phyloP scores from a whole-genome alignment of 2,888 invertebrate species.

The Lasioglossum malachurum region DNA sequence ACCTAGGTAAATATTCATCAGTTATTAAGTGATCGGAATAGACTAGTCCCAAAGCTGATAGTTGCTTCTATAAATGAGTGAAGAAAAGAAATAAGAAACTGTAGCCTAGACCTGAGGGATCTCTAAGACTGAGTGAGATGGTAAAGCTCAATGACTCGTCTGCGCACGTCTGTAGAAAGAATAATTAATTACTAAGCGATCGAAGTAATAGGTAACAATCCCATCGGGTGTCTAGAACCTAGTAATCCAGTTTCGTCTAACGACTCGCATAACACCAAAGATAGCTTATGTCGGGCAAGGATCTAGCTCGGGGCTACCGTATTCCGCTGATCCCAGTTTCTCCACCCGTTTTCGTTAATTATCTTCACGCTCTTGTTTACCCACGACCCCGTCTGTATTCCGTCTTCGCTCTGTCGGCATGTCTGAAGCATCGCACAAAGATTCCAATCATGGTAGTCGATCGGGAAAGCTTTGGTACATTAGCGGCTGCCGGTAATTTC shows the following conservation, averaged over 20 bases:
- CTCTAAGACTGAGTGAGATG: neutral
- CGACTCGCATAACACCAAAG: neutral
- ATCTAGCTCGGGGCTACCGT: neutral
- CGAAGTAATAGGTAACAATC: neutral
- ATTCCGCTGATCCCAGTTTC: conserved; percentile 19
- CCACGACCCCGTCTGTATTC: neutral
- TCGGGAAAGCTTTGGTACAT: conserved; percentile 30
- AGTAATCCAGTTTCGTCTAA: neutral
- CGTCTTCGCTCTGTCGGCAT: conserved; percentile 21
- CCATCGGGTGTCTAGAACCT: neutral
- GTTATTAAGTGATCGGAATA: no score
- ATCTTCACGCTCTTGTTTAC: conserved; percentile 22
- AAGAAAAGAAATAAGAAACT: no score
- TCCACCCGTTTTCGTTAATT: conserved; percentile 34
- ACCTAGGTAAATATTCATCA: no score
- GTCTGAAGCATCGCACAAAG: conserved; percentile 12
- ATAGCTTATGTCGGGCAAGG: neutral
- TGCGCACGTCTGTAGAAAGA: neutral
- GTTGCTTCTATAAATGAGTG: no score
- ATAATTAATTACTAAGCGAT: neutral
- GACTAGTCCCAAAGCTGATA: no score
- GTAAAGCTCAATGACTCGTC: neutral
- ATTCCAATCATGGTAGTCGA: conserved; percentile 35
- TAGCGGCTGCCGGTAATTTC: conserved; percentile 9
- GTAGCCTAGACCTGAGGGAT: neutral